Base-by-base conservation (phyloP, 30 jellyfish, hydroid and myxozoan species). In the Clytia hemisphaerica region DNA sequence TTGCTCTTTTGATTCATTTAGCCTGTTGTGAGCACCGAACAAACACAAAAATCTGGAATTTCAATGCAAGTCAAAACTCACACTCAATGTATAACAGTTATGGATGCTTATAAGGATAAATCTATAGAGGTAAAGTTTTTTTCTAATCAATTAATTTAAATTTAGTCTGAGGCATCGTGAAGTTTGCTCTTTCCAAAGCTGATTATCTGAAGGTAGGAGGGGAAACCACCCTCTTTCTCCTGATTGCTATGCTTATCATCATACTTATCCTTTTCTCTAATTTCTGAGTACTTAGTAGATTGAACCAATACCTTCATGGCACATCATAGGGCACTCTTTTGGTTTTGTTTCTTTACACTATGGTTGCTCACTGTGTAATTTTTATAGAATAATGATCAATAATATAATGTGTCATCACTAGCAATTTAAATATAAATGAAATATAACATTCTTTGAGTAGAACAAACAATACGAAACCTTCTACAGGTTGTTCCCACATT, bases 61-160 rank as follows among this genome's bases (percentile, higher is more conserved):
- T 34, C 92, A 22, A 86, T 86, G 79, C 51, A 45, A 45, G 93
- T 86, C 9, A 86, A 86, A 51, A 77, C 93, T 3, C 80, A 71
- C 45, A 76, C 68, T 51, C 96, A 86, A 34, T 86, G 94, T 26
- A 86, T 86, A 26, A 62, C 94, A 3, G 91, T 73, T 14, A 86
- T 86, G 96, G 84, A 77, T 32, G 94, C 89, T 37, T 86, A 86
- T 72, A 89, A 86, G 69, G 45, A 83, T 22, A 86, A 86, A 49
- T 78, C 94, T 69, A 53, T 86, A 27, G 96, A 86, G 93, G 96
- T 86, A 40, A 31, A 57, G 26, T 9, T 9, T 45, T 16, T 21
- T 19, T 22, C 6, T 28, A 25, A 9, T 24, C 4, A 46, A 37
- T 2, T 57, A 57, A 22, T 6, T 57, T 57, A 57, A 22, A 57